These are phyloP conservation scores for Drosophila willistoni DNA, from an alignment of 1,140 invertebrate genomes.

Conservation along the genomic window DNA sequence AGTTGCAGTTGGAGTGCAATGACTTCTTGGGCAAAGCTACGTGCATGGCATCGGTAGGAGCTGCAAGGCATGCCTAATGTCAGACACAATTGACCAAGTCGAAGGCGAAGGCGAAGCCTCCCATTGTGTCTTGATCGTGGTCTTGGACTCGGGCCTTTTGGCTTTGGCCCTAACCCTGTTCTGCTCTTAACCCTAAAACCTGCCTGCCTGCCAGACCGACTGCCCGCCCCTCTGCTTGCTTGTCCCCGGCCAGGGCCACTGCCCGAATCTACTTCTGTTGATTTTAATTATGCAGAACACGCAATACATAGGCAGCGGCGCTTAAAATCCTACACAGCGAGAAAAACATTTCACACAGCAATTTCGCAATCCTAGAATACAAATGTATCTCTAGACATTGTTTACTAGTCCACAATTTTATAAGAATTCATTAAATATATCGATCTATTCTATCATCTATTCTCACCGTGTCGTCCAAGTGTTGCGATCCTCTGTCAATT, in stretches of 20 bases:
- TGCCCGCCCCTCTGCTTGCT: not conserved
- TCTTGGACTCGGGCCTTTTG: not conserved
- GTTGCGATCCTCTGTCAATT: too few species aligned
- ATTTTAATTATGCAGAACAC: slow-evolving; percentile 61
- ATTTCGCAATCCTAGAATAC: too few species aligned
- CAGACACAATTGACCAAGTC: slow-evolving; percentile 17
- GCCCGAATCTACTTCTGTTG: slow-evolving; percentile 14
- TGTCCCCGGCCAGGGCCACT: not conserved
- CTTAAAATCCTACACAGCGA: slow-evolving; percentile 22
- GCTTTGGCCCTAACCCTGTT: slow-evolving; percentile 18
- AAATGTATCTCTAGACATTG: too few species aligned
- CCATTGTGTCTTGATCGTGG: not conserved
- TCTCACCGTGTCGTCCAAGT: too few species aligned
- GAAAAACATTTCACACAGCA: not conserved
- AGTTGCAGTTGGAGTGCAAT: slow-evolving; percentile 6
- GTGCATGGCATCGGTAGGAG: slow-evolving; percentile 14
- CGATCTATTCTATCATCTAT: too few species aligned
- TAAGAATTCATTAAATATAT: too few species aligned
- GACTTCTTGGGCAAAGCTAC: slow-evolving; percentile 8
- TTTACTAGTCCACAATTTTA: too few species aligned
- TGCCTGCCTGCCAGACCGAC: not conserved
- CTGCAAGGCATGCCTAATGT: slow-evolving; percentile 25
- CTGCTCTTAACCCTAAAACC: slow-evolving; percentile 8
- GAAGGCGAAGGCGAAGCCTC: not conserved
- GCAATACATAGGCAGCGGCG: slow-evolving; percentile 25